phyloP scores from a whole-genome alignment of 2,113 vertebrate genomes.

The Diadophis punctatus region DNA sequence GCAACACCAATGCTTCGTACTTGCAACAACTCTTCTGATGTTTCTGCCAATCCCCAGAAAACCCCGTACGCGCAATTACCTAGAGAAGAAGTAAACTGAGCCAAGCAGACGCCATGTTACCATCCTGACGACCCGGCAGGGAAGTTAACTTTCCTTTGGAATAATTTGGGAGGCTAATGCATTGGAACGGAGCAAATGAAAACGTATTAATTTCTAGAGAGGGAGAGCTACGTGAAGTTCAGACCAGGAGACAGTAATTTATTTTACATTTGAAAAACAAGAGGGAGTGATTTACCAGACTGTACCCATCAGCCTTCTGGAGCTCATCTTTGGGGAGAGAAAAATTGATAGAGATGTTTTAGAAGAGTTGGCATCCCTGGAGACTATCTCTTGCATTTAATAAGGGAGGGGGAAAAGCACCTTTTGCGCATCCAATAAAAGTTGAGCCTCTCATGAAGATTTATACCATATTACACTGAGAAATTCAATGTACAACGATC shows the following conservation, averaged over 20 bases:
- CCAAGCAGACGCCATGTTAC: not conserved
- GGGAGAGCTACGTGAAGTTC: not conserved
- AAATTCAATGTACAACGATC: conserved; percentile 59
- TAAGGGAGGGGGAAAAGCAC: conserved; percentile 57
- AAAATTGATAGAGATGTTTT: conserved; percentile 60
- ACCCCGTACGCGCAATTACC: not conserved
- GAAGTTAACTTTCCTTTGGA: not conserved
- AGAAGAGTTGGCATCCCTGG: conserved; percentile 11
- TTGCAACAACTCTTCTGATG: not conserved
- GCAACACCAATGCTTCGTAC: not conserved
- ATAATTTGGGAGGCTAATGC: not conserved
- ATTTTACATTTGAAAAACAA: not conserved
- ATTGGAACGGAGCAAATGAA: not conserved
- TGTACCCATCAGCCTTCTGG: conserved; percentile 23
- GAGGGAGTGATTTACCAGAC: conserved; percentile 26
- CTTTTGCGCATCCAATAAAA: conserved; percentile 67
- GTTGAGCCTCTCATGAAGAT: conserved; percentile 62
- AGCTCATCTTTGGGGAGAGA: conserved; percentile 18
- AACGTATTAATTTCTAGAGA: not conserved
- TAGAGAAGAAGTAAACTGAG: not conserved
- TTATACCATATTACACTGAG: conserved; percentile 62
- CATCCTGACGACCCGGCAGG: not conserved
- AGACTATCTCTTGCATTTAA: conserved; percentile 53
- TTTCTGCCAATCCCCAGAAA: not conserved
- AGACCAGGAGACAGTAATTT: not conserved